Evolutionary conservation across 1,140 invertebrate species (phyloP), one percentile per base, ranked within the genome.

Genomic region (Solen grandis): DNA sequence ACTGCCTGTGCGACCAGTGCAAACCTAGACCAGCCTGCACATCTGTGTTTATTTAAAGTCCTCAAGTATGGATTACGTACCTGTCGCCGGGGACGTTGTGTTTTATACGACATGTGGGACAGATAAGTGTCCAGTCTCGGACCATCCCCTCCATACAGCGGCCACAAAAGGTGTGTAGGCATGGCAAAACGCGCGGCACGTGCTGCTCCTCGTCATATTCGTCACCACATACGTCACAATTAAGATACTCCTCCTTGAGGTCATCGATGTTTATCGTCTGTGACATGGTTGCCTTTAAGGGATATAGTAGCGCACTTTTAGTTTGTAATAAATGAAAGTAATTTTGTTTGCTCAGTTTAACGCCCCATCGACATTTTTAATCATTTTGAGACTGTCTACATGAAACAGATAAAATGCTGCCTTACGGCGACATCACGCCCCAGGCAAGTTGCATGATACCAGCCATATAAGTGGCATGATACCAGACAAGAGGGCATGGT

Each of bases 151-250:
- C 77, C 5, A 80, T 19, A 72, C 77, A 80, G 46, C 60, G 36
- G 10, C 19, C 27, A 62, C 77, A 80, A 31, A 72, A 80, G n/a
- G 77, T 80, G 41, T 80, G 77, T 65, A 80, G 59, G 27, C 77
- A 80, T 72, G 77, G 77, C 19, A 80, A 55, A 57, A 80, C 77
- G 19, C 77, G 77, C 31, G 77, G 77, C 1, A 60, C 69, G 5
- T 62, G 54, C n/a, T 63, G 31, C 3, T 80, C 77, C 25, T 80
- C 77, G 46, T 80, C 77, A 73, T 72, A 80, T 25, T 80, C 77
- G 22, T 80, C 77, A 33, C 69, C 57, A 52, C 77, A 80, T 41
- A 80, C 77, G 41, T 80, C 77, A 80, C 77, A 80, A 4, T n/a
- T 54, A 19, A 80, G 59, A 25, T 72, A 80, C 29, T 80, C 77